Conservation (phyloP, 2,888 invertebrate species). For the Abrostola triplasia region DNA sequence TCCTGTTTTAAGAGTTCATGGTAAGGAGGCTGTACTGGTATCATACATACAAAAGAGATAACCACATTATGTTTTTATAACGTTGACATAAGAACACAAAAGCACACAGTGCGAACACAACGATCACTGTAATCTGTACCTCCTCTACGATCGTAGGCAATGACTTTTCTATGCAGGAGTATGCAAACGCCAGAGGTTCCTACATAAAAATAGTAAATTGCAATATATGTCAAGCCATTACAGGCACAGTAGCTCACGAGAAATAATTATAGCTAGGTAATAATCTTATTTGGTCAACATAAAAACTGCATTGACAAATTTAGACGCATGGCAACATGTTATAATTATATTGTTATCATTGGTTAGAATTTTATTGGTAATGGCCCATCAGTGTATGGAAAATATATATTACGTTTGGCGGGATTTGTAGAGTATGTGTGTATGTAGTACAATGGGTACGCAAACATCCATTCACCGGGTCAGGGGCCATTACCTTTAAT, state of each 20-base stretch:
- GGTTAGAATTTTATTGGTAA: too few species aligned
- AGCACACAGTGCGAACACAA: slow-evolving; percentile 64
- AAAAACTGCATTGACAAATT: not conserved
- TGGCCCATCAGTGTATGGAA: too few species aligned
- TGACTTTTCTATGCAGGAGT: slow-evolving; percentile 91
- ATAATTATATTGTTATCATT: too few species aligned
- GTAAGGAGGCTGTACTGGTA: slow-evolving; percentile 3
- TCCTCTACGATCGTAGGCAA: slow-evolving; percentile 90
- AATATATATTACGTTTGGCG: too few species aligned
- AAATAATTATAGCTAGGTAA: not conserved
- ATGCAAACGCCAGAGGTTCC: slow-evolving; percentile 90
- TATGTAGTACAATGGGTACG: too few species aligned
- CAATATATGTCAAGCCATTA: slow-evolving; percentile 24
- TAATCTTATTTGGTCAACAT: not conserved
- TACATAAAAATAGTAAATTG: slow-evolving; percentile 70
- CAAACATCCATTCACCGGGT: too few species aligned
- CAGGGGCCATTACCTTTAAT: not conserved
- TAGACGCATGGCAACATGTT: too few species aligned
- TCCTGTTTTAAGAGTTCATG: too few species aligned
- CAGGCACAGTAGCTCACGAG: not conserved
- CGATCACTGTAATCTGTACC: slow-evolving; percentile 80
- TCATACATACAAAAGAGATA: not conserved
- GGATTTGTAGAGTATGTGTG: too few species aligned
- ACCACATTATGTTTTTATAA: slow-evolving; percentile 6
- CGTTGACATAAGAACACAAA: slow-evolving; percentile 60